phyloP scores from a whole-genome alignment of 2,797 vertebrate genomes.

The Myoxocephalus aenaeus region DNA sequence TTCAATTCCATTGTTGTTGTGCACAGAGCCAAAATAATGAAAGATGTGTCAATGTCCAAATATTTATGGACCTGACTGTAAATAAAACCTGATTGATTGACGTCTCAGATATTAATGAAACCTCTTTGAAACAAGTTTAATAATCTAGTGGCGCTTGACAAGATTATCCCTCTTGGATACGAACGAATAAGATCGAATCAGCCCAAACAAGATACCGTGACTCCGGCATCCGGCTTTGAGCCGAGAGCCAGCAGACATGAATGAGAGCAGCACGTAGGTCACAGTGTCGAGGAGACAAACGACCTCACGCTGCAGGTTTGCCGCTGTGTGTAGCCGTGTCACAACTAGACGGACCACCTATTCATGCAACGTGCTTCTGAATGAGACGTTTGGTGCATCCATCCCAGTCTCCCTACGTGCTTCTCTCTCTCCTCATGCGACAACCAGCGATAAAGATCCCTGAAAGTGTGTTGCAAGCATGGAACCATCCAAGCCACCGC shows the following conservation, averaged over 20 bases:
- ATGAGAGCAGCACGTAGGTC: neutral
- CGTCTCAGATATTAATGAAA: neutral
- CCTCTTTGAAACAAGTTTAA: neutral
- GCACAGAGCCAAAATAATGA: no score
- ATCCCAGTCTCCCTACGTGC: neutral
- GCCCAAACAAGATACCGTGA: neutral
- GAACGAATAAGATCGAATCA: neutral
- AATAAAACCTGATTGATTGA: neutral
- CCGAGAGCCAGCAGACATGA: neutral
- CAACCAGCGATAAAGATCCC: neutral
- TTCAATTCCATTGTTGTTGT: no score
- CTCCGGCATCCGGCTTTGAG: neutral
- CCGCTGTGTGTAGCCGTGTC: no score
- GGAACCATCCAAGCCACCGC: constrained; percentile 11
- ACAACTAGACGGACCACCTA: neutral
- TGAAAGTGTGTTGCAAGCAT: neutral
- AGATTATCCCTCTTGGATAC: neutral
- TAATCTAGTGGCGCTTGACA: neutral
- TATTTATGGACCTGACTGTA: no score
- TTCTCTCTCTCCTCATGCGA: neutral
- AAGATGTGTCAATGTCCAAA: no score
- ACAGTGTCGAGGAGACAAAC: neutral
- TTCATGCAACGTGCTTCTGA: neutral
- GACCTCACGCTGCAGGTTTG: neutral
- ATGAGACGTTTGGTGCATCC: neutral